Conservation (phyloP, 1,140 invertebrate species). For the Calephelis nemesis region DNA sequence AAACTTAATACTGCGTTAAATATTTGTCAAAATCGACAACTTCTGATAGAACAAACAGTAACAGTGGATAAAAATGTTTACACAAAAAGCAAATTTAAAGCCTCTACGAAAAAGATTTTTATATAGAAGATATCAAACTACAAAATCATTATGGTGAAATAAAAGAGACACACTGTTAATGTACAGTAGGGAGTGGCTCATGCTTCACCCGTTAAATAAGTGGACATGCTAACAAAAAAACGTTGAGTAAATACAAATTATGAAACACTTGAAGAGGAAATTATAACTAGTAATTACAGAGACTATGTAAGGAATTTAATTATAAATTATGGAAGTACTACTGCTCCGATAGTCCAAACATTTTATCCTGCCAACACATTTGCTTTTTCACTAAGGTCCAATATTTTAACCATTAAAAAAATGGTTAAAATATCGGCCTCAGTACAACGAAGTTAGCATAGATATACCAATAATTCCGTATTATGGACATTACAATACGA, state of each 20-base stretch:
- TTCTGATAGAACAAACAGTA: no score
- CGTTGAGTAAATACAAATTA: background rate
- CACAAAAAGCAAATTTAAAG: background rate
- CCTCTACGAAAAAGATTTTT: background rate
- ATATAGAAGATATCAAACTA: background rate
- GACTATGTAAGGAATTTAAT: background rate
- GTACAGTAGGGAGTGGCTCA: background rate
- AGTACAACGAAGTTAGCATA: no score
- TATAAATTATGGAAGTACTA: background rate
- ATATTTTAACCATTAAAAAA: no score
- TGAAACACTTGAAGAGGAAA: no score
- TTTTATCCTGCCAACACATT: background rate
- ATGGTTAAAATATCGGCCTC: no score
- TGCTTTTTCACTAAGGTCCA: background rate
- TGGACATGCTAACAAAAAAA: background rate
- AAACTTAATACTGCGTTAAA: no score
- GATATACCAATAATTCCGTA: no score
- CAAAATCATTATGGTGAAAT: background rate
- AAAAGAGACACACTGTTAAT: conserved; percentile 3
- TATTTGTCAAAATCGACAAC: no score
- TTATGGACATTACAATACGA: no score
- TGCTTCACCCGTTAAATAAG: background rate
- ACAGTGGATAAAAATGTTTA: no score
- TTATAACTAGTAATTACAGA: background rate
- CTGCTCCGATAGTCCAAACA: background rate